These are phyloP conservation scores for Drosophila neonasuta DNA, from an alignment of 2,888 invertebrate genomes.

Conservation along the genomic window DNA sequence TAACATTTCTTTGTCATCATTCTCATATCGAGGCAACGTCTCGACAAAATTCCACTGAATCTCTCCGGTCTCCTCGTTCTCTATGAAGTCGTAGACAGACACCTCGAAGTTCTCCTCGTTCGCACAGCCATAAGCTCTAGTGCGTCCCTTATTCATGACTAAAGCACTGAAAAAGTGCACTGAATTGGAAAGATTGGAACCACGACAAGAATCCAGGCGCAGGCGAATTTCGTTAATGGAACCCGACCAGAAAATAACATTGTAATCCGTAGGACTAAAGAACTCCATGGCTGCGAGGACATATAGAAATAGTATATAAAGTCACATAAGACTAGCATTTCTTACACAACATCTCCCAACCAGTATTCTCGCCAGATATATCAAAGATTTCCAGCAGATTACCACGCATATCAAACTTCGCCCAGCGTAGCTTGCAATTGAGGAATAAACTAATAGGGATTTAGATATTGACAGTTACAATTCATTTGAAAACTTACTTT, in stretches of 20 bases:
- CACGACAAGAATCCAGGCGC: slow-evolving; percentile 85
- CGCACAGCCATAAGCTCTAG: slow-evolving; percentile 87
- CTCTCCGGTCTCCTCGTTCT: slow-evolving; percentile 59
- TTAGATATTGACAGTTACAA: neutral
- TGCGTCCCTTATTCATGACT: slow-evolving; percentile 87
- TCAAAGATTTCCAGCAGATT: slow-evolving; percentile 85
- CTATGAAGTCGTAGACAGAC: slow-evolving; percentile 69
- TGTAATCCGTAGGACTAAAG: slow-evolving; percentile 86
- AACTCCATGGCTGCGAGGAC: slow-evolving; percentile 88
- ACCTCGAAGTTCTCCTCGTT: slow-evolving; percentile 86
- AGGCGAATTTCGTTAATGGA: slow-evolving; percentile 89
- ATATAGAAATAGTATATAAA: neutral
- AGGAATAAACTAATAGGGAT: slow-evolving; percentile 85
- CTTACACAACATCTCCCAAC: slow-evolving; percentile 90
- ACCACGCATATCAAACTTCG: slow-evolving; percentile 90
- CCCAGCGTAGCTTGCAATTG: slow-evolving; percentile 90
- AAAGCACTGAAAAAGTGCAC: slow-evolving; percentile 83
- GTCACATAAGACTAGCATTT: neutral
- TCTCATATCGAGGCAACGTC: slow-evolving; percentile 86
- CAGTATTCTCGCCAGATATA: slow-evolving; percentile 84
- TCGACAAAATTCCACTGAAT: slow-evolving; percentile 85
- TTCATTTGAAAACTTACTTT: slow-evolving; percentile 77
- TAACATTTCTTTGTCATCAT: slow-evolving; percentile 89
- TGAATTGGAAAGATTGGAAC: slow-evolving; percentile 59
- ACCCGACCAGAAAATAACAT: slow-evolving; percentile 91